These are phyloP conservation scores for Leptinotarsa juncta DNA, from an alignment of 2,888 invertebrate species.

Conservation along the genomic window DNA sequence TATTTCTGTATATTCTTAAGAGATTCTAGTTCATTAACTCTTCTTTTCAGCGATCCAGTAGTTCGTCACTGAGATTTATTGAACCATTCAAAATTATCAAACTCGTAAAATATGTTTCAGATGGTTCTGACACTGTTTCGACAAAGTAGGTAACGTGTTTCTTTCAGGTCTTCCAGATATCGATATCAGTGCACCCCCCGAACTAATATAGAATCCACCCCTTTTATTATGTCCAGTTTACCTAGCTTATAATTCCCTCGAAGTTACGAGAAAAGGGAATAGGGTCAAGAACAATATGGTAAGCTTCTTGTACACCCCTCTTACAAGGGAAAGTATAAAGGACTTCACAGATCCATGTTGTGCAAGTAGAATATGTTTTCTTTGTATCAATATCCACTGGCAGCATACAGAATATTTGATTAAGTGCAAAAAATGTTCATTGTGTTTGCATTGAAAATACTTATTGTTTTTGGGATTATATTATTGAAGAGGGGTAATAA, in stretches of 20 bases:
- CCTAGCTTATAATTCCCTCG: slow-evolving; percentile 44
- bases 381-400: slow-evolving; percentile 26
- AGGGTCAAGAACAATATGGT: slow-evolving; percentile 48
- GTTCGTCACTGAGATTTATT: no score
- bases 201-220: slow-evolving; percentile 27
- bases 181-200: slow-evolving; percentile 13
- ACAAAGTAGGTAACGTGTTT: no score
- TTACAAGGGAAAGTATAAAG: slow-evolving; percentile 34
- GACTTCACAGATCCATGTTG: slow-evolving; percentile 26
- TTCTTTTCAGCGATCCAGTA: no score
- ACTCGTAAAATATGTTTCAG: no score
- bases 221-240: slow-evolving; percentile 37
- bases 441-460: neutral
- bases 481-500: no score
- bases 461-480: neutral
- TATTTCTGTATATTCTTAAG: no score
- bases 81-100: no score
- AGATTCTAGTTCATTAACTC: no score
- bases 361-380: slow-evolving; percentile 30
- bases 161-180: no score
- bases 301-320: slow-evolving; percentile 47
- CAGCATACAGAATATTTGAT: neutral
- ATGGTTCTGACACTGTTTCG: no score
- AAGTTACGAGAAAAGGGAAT: slow-evolving; percentile 35
- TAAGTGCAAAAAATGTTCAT: neutral